A percentile compares a stretch with the other conserved stretches of the same genome.
phyloP scores from a whole-genome alignment of 2,113 vertebrate genomes.

The Falco punctatus region DNA sequence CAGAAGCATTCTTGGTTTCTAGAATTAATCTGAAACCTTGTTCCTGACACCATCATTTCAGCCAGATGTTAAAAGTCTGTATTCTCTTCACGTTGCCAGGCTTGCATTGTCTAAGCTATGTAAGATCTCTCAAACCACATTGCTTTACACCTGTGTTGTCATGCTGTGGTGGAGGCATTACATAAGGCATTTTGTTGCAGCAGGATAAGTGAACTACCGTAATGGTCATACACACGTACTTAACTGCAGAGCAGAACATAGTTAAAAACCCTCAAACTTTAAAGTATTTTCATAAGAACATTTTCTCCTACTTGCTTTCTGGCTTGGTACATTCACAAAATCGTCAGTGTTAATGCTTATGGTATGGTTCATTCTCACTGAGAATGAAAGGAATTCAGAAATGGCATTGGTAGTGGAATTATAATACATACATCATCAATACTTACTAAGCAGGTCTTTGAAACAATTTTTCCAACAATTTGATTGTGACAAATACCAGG shows the following conservation, averaged over 20 bases:
- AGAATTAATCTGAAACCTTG: background rate
- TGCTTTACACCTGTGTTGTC: background rate
- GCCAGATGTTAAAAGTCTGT: background rate
- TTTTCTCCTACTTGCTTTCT: background rate
- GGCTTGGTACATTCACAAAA: background rate
- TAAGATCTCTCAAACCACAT: background rate
- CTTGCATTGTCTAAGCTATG: background rate
- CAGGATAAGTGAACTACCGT: background rate
- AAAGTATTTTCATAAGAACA: background rate
- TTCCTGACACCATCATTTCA: background rate
- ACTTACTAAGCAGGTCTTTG: background rate
- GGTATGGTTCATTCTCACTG: background rate
- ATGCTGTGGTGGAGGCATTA: background rate
- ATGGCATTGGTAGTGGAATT: background rate
- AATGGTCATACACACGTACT: background rate
- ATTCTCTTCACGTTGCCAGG: background rate
- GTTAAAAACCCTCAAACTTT: background rate
- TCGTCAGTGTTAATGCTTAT: background rate
- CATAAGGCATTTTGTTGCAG: background rate
- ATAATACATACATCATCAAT: background rate
- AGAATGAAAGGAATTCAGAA: background rate
- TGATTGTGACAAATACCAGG: background rate
- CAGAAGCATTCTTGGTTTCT: background rate
- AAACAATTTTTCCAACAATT: background rate
- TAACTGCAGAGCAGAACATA: background rate